A percentile compares a stretch with the other conserved stretches of the same genome.
These are phyloP conservation scores for Caenorhabditis sp. DNA, from an alignment of 2,888 invertebrate genomes.

Conservation along the genomic window DNA sequence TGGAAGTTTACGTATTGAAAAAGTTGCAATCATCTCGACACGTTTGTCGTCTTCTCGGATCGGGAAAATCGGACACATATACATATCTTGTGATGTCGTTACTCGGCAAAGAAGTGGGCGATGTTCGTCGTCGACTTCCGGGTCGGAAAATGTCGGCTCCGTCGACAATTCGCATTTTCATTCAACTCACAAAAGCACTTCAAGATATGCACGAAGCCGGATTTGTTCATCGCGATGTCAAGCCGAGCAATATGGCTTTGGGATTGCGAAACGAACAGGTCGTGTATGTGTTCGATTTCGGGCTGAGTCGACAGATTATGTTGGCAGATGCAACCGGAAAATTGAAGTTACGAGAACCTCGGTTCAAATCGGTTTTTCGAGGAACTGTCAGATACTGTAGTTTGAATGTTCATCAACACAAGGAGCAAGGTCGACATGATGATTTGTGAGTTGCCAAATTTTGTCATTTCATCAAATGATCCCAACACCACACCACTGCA, in stretches of 20 bases:
- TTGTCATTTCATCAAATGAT: too few species aligned
- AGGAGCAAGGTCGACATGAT: slow-evolving; percentile 98
- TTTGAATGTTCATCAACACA: slow-evolving; percentile 95
- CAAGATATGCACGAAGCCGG: slow-evolving; percentile 61
- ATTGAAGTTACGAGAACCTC: slow-evolving; percentile 72
- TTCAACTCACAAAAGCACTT: slow-evolving; percentile 49
- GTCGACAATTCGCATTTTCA: slow-evolving; percentile 49
- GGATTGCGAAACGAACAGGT: slow-evolving; percentile 43
- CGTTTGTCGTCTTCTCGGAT: slow-evolving; percentile 49
- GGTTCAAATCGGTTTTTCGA: slow-evolving; percentile 81
- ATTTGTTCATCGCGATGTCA: slow-evolving; percentile 63
- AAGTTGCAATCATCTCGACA: slow-evolving; percentile 59
- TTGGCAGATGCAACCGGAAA: slow-evolving; percentile 81
- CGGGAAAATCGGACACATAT: slow-evolving; percentile 51
- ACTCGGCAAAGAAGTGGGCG: slow-evolving; percentile 59
- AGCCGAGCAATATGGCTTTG: slow-evolving; percentile 61
- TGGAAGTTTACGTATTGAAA: slow-evolving; percentile 61
- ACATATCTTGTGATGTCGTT: slow-evolving; percentile 63
- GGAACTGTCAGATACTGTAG: slow-evolving; percentile 95
- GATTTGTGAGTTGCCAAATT: slow-evolving; percentile 78
- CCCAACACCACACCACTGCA: too few species aligned
- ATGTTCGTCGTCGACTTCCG: slow-evolving; percentile 55
- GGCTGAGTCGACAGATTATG: slow-evolving; percentile 62
- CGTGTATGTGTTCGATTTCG: slow-evolving; percentile 65
- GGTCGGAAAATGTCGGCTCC: slow-evolving; percentile 46